Evolutionary conservation across 2,113 vertebrate genomes (phyloP), one percentile per base, ranked within the genome.

Genomic region (Ia io): DNA sequence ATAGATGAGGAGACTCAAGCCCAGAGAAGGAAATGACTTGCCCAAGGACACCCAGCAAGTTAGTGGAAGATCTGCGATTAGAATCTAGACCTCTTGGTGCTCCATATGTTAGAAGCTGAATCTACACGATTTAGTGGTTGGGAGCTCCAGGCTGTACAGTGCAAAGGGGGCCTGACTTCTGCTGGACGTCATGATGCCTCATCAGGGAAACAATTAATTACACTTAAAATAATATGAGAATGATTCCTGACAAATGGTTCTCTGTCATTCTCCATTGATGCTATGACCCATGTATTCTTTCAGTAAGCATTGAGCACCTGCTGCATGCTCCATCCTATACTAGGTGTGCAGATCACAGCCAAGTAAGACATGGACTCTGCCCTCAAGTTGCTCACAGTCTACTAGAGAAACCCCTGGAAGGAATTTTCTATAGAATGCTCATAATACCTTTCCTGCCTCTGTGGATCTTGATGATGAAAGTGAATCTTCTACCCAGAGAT

Each of bases 21-120:
- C 86, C 90, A 79, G 63, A 95, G 78, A 95, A 88, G 91, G 95
- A 85, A 92, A 85, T 92, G 96, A 88, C 96, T 93, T 94, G 84
- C 88, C 93, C 96, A 95, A 96, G 95, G 95, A 88, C 92, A 95
- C 76, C 20, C 18, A 88, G 59, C 49, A 90, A 56, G 37, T 88
- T 86, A 77, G 61, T 78, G 63, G n/a, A 63, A 82, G 42, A 47
- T 92, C 28, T 30, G 56, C 90, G 35, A 42, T 71, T 69, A 82
- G 83, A 80, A 32, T 76, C 71, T 85, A 70, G 71, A 82, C 70
- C 22, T 56, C 35, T 35, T 44, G 3, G 20, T 70, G 37, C 56
- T 76, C 53, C 51, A 23, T 25, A 9, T 30, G 22, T 14, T 69
- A 70, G 30, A 88, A 93, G 13, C 59, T 10, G 12, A 42, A 14